Percentiles rank a stretch among this genome's conserved stretches.
Conservation (phyloP, 2,888 invertebrate genomes). For the Dysmachus trigonus region DNA sequence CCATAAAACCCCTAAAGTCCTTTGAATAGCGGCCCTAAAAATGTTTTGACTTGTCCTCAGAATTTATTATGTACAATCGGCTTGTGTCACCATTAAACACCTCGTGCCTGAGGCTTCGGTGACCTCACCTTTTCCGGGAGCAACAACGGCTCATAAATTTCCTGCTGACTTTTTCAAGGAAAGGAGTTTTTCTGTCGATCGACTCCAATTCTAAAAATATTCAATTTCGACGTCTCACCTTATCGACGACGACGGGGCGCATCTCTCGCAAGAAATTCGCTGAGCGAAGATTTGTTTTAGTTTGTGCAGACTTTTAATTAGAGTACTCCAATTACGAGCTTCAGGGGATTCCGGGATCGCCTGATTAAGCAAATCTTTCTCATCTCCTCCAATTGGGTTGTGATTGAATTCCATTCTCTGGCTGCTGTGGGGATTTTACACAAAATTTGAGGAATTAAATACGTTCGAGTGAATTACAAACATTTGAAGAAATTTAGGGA, state of each 20-base stretch:
- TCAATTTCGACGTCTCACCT: neutral
- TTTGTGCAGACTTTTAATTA: conserved; percentile 40
- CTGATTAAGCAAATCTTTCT: conserved; percentile 35
- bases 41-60: conserved; percentile 39
- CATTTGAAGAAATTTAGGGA: conserved; percentile 14
- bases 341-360: conserved; percentile 30
- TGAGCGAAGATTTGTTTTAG: conserved; percentile 18
- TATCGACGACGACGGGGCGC: neutral
- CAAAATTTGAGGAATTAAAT: conserved; percentile 38
- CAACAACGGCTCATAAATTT: neutral
- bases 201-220: neutral
- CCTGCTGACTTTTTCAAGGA: conserved; percentile 13
- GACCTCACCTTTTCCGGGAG: neutral
- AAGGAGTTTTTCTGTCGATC: conserved; percentile 6
- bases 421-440: conserved; percentile 4
- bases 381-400: neutral
- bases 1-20: conserved; percentile 21
- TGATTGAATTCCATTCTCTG: conserved; percentile 22
- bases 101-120: neutral
- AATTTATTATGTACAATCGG: conserved; percentile 38
- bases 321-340: conserved; percentile 38
- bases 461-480: conserved; percentile 30
- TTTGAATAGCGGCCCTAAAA: conserved; percentile 1
- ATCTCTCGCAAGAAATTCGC: conserved; percentile 11
- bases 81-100: conserved; percentile 41